These are phyloP conservation scores for Panagrolaimus sp. DNA, from an alignment of 1,140 invertebrate genomes.

Conservation along the genomic window DNA sequence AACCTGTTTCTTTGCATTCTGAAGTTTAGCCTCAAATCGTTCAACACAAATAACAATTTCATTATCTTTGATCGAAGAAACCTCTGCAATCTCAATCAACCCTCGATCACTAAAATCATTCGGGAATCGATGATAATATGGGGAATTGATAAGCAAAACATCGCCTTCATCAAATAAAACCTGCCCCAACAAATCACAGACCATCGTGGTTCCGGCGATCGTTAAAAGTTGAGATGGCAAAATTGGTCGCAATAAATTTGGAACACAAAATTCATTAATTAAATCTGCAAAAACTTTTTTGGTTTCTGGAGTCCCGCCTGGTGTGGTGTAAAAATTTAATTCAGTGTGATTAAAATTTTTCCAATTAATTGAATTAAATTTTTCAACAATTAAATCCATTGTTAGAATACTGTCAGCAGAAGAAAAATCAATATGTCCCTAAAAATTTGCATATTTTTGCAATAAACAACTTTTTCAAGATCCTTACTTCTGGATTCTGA, in stretches of 20 bases:
- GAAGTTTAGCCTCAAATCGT: slow-evolving; percentile 39
- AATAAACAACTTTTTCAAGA: not conserved
- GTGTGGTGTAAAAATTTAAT: slow-evolving; percentile 40
- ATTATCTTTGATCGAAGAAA: slow-evolving; percentile 36
- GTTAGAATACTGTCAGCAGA: slow-evolving; percentile 39
- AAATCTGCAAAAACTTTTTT: slow-evolving; percentile 29
- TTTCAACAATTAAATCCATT: slow-evolving; percentile 35
- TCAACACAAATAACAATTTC: slow-evolving; percentile 34
- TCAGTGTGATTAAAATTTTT: slow-evolving; percentile 30
- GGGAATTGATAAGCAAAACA: slow-evolving; percentile 32
- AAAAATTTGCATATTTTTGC: not conserved
- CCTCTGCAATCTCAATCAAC: slow-evolving; percentile 33
- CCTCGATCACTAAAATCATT: slow-evolving; percentile 40
- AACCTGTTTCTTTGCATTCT: slow-evolving; percentile 20
- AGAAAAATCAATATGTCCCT: slow-evolving; percentile 45
- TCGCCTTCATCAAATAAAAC: slow-evolving; percentile 44
- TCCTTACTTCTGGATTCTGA: not conserved
- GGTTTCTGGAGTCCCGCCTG: slow-evolving; percentile 33
- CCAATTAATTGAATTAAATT: slow-evolving; percentile 39
- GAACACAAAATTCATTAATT: slow-evolving; percentile 36
- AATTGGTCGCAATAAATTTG: not conserved
- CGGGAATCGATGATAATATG: slow-evolving; percentile 44
- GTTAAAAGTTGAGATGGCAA: slow-evolving; percentile 20
- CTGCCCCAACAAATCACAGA: slow-evolving; percentile 39
- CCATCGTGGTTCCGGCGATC: slow-evolving; percentile 43